Evolutionary conservation across 2,797 vertebrate species (phyloP).

Genomic region (Acridotheres tristis): DNA sequence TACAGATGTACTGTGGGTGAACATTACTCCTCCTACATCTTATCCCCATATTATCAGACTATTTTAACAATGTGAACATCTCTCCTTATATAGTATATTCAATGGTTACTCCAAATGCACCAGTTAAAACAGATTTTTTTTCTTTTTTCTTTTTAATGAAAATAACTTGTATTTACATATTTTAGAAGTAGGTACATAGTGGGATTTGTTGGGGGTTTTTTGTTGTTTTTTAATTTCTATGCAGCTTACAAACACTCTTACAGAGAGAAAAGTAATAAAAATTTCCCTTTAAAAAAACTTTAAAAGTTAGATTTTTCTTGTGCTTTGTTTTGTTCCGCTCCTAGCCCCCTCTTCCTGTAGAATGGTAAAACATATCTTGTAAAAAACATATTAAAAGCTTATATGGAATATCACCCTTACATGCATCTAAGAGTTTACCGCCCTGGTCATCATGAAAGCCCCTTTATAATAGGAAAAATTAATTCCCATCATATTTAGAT

Average conservation of each 20-base stretch:
- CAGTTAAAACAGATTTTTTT: neutral
- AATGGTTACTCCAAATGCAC: neutral
- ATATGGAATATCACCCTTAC: neutral
- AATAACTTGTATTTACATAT: neutral
- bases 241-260: neutral
- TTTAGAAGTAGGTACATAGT: neutral
- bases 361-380: neutral
- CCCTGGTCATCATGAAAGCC: neutral
- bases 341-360: accelerated
- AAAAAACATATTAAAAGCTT: neutral
- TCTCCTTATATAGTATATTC: neutral
- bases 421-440: neutral
- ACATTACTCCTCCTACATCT: neutral
- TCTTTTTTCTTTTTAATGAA: neutral
- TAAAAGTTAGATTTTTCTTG: neutral
- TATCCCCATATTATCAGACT: neutral
- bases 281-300: too few relatives aligned
- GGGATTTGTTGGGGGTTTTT: neutral
- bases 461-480: neutral
- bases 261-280: neutral
- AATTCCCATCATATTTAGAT: neutral
- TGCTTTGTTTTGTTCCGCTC: neutral
- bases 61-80: neutral
- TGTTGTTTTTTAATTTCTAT: neutral
- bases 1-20: neutral